Evolutionary conservation across 2,797 vertebrate genomes (phyloP).

Genomic region (Diceros bicornis): DNA sequence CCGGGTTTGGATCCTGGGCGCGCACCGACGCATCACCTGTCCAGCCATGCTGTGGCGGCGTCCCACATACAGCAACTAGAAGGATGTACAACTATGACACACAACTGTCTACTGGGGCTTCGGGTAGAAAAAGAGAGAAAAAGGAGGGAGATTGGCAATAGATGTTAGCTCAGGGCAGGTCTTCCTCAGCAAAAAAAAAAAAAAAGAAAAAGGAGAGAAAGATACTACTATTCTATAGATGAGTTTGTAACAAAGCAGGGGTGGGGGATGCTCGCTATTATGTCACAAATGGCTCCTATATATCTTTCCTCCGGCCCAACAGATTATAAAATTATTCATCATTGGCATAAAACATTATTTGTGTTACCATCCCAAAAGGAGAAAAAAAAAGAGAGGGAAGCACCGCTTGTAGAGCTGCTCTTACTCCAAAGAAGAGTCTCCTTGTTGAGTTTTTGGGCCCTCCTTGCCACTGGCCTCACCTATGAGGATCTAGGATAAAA

Average conservation of each 20-base stretch:
- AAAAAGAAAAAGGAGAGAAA: not conserved
- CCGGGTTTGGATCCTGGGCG: too few species aligned
- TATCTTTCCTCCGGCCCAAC: rapidly evolving
- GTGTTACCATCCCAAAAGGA: not conserved
- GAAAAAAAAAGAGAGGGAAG: not conserved
- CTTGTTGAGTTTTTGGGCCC: rapidly evolving
- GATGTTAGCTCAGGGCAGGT: too few species aligned
- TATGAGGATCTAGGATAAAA: not conserved
- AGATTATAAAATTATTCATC: not conserved
- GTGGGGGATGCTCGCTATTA: not conserved
- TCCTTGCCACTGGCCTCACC: not conserved
- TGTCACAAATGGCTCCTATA: not conserved
- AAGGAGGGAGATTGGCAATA: too few species aligned
- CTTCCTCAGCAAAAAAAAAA: too few species aligned
- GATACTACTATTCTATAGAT: not conserved
- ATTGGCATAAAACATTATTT: not conserved
- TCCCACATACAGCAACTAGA: too few species aligned
- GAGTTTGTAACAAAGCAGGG: not conserved
- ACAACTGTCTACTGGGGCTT: too few species aligned
- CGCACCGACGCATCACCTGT: too few species aligned
- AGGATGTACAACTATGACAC: too few species aligned
- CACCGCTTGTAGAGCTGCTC: not conserved
- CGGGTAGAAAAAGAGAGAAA: too few species aligned
- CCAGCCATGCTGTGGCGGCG: too few species aligned
- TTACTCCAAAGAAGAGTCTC: not conserved